Base-by-base conservation (phyloP, 2,888 invertebrate species). In the Petrolisthes manimaculis region DNA sequence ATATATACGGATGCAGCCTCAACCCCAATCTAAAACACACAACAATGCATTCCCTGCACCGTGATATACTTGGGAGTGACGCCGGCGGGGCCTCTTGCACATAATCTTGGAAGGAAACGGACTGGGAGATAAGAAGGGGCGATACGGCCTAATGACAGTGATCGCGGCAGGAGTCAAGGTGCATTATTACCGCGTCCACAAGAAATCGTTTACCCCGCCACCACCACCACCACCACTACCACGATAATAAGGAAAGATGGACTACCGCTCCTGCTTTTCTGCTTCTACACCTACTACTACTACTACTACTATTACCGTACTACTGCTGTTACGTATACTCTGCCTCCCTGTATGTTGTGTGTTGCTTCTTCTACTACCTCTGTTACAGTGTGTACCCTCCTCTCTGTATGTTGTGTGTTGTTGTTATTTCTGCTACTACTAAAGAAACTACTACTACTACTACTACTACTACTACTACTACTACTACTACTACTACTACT, bases 141-240 rank as follows among this genome's bases (percentile, higher is more conserved):
- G 87, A 87, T 87, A 87, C 79, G 79, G 18, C n/a, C 87, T 87
- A 87, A 87, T 87, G 87, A 83, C 87, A 87, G 87, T 87, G 83
- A 83, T 87, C 78, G 78, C 53, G 61, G 74, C 18, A n/a, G 79
- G 79, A 83, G 55, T 83, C 79, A 87, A 79, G 83, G 81, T 87
- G 83, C 87, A 87, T 87, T 87, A 87, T 87, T 87, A 87, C 87
- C 56, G 83, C 75, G 77, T 67, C 78, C 83, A 87, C 56, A 87
- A 87, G 87, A 87, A 87, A 87, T 87, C 87, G 87, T 83, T 87
- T 87, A 87, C 87, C 86, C 83, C 83, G 69, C 69, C 69, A 9
- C 83, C n/a, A n/a, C n/a, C n/a, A n/a, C n/a, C n/a, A n/a, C n/a
- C n/a, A n/a, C n/a, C n/a, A n/a, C n/a, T n/a, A n/a, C n/a, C n/a